These are phyloP conservation scores for Lonchura striata DNA, from an alignment of 2,113 vertebrate species.

Conservation along the genomic window DNA sequence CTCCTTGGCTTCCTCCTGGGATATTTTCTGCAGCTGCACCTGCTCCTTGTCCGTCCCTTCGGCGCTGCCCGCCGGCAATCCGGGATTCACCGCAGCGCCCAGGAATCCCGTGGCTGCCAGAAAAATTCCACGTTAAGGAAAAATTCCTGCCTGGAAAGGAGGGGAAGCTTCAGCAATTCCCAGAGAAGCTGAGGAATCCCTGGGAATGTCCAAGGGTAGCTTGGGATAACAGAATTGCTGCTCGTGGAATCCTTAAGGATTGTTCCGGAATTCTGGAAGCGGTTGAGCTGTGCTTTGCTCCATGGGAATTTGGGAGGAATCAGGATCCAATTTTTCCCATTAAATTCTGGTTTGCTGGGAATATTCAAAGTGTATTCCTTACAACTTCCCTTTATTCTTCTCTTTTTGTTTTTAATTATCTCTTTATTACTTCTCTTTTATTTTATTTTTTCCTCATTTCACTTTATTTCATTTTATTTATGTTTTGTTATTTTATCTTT, in stretches of 20 bases:
- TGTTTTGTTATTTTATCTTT: too few relatives aligned
- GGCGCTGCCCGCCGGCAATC: constrained; percentile 66
- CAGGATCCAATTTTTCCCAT: neutral
- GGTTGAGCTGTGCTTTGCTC: too few relatives aligned
- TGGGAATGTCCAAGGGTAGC: neutral
- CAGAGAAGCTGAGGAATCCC: too few relatives aligned
- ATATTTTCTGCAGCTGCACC: constrained; percentile 75
- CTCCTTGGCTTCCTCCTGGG: constrained; percentile 85
- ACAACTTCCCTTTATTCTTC: neutral
- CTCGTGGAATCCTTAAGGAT: neutral
- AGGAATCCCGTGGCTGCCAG: constrained; percentile 73
- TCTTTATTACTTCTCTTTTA: too few relatives aligned
- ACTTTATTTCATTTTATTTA: too few relatives aligned
- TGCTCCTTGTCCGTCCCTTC: constrained; percentile 62
- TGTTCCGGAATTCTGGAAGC: neutral
- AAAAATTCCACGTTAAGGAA: neutral
- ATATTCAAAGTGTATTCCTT: neutral
- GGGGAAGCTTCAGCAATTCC: too few relatives aligned
- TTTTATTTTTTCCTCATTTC: too few relatives aligned
- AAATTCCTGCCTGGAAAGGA: neutral
- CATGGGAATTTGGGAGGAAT: neutral
- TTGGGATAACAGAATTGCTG: neutral
- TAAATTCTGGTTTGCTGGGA: neutral
- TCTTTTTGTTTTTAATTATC: too few relatives aligned
- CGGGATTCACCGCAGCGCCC: constrained; percentile 1